Conservation (phyloP, 2,113 vertebrate species). For the Pterocles gutturalis region DNA sequence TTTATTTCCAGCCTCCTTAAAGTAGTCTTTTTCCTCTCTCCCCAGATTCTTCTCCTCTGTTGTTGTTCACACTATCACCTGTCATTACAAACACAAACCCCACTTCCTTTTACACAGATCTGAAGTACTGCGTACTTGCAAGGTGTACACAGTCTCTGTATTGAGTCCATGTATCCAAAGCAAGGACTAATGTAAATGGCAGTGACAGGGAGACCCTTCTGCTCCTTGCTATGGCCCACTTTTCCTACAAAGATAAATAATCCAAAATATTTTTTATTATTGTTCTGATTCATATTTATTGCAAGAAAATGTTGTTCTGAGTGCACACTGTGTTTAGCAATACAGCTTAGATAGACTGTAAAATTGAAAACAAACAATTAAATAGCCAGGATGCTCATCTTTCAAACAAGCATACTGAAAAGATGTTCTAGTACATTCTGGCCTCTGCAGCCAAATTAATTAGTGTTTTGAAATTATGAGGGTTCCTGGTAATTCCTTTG, state of each 20-base stretch:
- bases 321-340: not conserved
- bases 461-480: not conserved
- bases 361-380: not conserved
- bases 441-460: not conserved
- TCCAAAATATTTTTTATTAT: not conserved
- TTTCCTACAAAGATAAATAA: not conserved
- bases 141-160: not conserved
- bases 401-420: not conserved
- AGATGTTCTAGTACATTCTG: not conserved
- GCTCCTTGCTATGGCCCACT: not conserved
- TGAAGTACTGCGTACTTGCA: not conserved
- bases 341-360: not conserved
- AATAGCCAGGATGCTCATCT: not conserved
- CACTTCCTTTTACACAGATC: not conserved
- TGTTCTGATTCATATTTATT: not conserved
- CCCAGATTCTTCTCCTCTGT: not conserved
- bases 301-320: not conserved
- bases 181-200: not conserved
- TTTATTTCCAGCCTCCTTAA: not conserved
- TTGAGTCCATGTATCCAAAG: not conserved
- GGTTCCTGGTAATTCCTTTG: not conserved
- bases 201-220: not conserved
- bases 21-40: not conserved
- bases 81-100: not conserved
- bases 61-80: not conserved